Percentiles rank a stretch among this genome's conserved stretches.
phyloP scores from a whole-genome alignment of 2,113 vertebrate genomes.

The Columba livia region DNA sequence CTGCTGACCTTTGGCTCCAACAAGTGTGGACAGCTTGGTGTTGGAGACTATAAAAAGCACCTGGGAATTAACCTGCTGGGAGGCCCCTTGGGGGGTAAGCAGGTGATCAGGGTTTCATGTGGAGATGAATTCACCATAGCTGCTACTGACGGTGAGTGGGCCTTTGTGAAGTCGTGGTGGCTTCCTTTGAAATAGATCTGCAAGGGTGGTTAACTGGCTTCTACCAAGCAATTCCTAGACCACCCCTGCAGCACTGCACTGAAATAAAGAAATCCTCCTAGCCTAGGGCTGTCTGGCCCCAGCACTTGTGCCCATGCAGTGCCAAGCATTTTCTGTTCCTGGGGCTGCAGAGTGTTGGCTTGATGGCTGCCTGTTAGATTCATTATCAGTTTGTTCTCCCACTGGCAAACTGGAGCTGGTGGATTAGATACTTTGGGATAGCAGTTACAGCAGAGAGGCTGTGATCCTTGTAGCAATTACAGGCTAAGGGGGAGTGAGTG shows the following conservation, averaged over 20 bases:
- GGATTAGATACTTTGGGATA: neutral
- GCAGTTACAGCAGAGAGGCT: neutral
- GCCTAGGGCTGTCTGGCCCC: neutral
- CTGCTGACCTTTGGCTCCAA: conserved; percentile 96
- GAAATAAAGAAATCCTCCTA: neutral
- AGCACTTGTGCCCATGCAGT: neutral
- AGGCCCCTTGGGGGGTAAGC: conserved; percentile 93
- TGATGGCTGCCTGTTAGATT: neutral
- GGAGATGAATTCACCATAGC: conserved; percentile 98
- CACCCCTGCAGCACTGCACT: rapidly evolving
- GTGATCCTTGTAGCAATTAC: neutral
- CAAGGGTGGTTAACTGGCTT: neutral
- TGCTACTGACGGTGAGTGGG: conserved; percentile 90
- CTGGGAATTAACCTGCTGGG: conserved; percentile 90
- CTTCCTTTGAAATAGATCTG: neutral
- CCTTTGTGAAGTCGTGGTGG: neutral
- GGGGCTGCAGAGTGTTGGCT: neutral
- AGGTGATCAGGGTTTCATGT: conserved; percentile 91
- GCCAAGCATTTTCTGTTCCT: neutral
- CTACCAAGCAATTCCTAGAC: neutral
- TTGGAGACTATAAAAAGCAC: conserved; percentile 95
- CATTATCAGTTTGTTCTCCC: neutral
- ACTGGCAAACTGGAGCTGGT: neutral
- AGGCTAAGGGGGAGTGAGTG: neutral
- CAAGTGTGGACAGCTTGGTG: conserved; percentile 94